Evolutionary conservation across 2,888 invertebrate species (phyloP).

Genomic region (Hirtodrosophila alboralis): DNA sequence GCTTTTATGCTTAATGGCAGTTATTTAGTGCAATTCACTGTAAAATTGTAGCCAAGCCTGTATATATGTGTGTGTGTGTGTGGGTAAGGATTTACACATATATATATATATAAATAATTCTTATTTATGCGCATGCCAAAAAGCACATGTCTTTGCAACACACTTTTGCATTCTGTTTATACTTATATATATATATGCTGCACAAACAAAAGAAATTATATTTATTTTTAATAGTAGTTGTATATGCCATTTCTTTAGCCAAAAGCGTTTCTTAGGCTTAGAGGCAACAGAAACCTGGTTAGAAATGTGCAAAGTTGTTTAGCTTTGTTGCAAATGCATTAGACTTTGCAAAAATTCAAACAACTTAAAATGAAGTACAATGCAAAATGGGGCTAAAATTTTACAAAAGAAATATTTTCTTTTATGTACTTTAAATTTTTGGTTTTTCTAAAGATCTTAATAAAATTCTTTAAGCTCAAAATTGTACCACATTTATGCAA

Average conservation of each 20-base stretch:
- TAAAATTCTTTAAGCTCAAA: too few relatives aligned
- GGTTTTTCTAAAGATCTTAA: too few relatives aligned
- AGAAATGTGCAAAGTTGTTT: too few relatives aligned
- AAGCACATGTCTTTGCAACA: conserved; percentile 49
- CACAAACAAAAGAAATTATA: conserved; percentile 35
- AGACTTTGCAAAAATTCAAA: too few relatives aligned
- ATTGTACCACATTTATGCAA: too few relatives aligned
- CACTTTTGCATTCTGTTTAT: conserved; percentile 28
- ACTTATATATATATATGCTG: neutral
- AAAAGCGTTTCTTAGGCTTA: conserved; percentile 5
- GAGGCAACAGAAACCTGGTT: neutral
- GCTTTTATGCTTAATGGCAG: conserved; percentile 80
- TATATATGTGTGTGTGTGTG: conserved; percentile 14
- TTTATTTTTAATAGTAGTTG: conserved; percentile 43
- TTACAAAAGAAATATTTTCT: too few relatives aligned
- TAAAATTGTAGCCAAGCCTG: conserved; percentile 68
- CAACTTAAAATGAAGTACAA: too few relatives aligned
- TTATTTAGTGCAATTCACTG: conserved; percentile 79
- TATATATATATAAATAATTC: conserved; percentile 72
- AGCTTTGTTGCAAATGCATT: too few relatives aligned
- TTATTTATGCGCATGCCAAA: conserved; percentile 60
- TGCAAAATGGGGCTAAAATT: too few relatives aligned
- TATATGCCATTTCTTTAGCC: conserved; percentile 30
- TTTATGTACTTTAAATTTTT: too few relatives aligned
- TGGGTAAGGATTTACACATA: conserved; percentile 65